Conservation (phyloP, 1,140 invertebrate species). For the Drosophila gunungcola region DNA sequence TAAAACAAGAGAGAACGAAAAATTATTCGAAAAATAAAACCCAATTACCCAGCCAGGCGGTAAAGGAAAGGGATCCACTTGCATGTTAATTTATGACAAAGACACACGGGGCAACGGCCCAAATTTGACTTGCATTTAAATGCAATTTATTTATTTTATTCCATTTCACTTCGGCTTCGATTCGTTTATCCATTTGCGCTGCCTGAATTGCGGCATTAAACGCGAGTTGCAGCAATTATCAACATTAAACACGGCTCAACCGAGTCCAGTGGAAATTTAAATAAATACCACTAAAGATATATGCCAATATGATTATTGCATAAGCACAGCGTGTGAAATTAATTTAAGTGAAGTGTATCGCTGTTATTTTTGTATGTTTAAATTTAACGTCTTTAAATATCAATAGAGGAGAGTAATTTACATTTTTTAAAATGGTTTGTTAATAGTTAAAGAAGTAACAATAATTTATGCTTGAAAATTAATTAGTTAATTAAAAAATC, state of each 20-base stretch:
- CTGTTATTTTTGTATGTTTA: background rate
- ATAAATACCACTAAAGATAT: conserved; percentile 16
- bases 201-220: conserved; percentile 8
- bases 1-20: conserved; percentile 6
- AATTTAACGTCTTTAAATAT: too few species aligned
- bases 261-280: conserved; percentile 17
- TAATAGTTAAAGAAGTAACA: too few species aligned
- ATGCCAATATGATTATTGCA: conserved; percentile 15
- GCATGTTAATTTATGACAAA: conserved; percentile 79
- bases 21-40: conserved; percentile 50
- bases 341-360: background rate
- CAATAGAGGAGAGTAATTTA: too few species aligned
- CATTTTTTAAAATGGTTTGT: too few species aligned
- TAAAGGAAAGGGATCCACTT: conserved; percentile 46
- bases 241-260: conserved; percentile 31
- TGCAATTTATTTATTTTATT: conserved; percentile 72
- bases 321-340: conserved; percentile 2
- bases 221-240: conserved; percentile 21
- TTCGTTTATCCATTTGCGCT: conserved; percentile 9
- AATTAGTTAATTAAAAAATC: background rate
- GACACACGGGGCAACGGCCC: conserved; percentile 9
- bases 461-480: too few species aligned
- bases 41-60: conserved; percentile 58
- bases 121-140: conserved; percentile 66
- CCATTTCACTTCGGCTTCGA: conserved; percentile 23